A percentile compares a stretch with the other conserved stretches of the same genome.
Evolutionary conservation across 2,888 invertebrate genomes (phyloP).

Genomic region (Pristionchus mayeri): DNA sequence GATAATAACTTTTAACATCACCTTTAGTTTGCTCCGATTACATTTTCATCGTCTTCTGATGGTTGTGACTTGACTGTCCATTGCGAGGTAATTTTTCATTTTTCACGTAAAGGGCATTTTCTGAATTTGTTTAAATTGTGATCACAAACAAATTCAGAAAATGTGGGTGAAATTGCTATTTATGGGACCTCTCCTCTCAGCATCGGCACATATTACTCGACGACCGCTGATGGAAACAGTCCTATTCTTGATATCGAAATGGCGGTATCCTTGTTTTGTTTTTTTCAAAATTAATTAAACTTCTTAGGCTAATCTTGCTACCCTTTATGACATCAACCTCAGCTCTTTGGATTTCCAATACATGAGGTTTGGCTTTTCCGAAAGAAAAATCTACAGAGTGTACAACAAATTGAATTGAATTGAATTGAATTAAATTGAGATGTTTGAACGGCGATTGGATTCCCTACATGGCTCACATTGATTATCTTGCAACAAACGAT

Average conservation of each 20-base stretch:
- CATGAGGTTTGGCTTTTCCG: background rate
- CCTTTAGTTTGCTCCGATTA: background rate
- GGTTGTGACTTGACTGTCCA: background rate
- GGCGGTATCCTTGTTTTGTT: background rate
- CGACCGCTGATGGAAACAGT: background rate
- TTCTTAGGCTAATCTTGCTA: too few relatives aligned
- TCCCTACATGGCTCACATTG: background rate
- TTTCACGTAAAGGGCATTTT: too few relatives aligned
- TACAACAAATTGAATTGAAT: too few relatives aligned
- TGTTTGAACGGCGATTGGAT: background rate
- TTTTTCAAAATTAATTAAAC: too few relatives aligned
- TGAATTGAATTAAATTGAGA: background rate
- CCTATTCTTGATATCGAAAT: background rate
- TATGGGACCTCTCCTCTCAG: background rate
- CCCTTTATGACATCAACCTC: background rate
- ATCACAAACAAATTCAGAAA: too few relatives aligned
- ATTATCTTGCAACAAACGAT: background rate
- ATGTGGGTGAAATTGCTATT: too few relatives aligned
- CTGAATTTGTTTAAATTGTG: too few relatives aligned
- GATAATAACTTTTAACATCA: too few relatives aligned
- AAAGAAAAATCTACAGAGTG: background rate
- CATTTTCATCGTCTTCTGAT: background rate
- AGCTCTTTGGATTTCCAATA: background rate
- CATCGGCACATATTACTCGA: background rate
- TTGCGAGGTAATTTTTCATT: background rate